Percentiles rank a stretch among this genome's conserved stretches.
Conservation (phyloP, 2,797 vertebrate genomes). For the Cephalopachus bancanus region DNA sequence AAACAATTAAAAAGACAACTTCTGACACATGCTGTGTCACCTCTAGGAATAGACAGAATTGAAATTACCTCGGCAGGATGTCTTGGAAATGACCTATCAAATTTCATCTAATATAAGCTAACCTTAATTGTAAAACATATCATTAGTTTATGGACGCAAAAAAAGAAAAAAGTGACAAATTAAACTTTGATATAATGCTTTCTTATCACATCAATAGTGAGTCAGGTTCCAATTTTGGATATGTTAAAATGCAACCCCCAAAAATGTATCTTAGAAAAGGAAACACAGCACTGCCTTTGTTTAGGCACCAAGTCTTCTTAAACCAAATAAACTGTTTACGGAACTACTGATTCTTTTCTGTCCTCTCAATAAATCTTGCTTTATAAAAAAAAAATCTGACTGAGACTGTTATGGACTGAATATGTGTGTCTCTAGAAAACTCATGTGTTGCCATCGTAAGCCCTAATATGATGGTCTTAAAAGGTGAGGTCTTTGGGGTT, state of each 20-base stretch:
- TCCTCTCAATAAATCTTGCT: not conserved
- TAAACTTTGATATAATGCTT: not conserved
- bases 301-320: not conserved
- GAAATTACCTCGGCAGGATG: not conserved
- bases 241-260: not conserved
- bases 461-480: not conserved
- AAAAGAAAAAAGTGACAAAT: not conserved
- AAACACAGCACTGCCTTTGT: not conserved
- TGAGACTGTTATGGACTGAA: not conserved
- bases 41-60: not conserved
- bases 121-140: not conserved
- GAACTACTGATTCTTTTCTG: not conserved
- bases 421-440: not conserved
- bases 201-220: not conserved
- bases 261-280: not conserved
- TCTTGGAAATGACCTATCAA: not conserved
- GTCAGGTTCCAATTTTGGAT: not conserved
- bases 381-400: not conserved
- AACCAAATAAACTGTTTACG: not conserved
- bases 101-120: not conserved
- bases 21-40: not conserved
- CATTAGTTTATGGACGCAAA: not conserved
- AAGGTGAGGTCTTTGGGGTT: not conserved
- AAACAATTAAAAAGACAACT: not conserved
- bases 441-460: not conserved